These are phyloP conservation scores for Pelagia noctiluca DNA, from an alignment of 30 jellyfish, hydroid and myxozoan genomes.

Conservation along the genomic window DNA sequence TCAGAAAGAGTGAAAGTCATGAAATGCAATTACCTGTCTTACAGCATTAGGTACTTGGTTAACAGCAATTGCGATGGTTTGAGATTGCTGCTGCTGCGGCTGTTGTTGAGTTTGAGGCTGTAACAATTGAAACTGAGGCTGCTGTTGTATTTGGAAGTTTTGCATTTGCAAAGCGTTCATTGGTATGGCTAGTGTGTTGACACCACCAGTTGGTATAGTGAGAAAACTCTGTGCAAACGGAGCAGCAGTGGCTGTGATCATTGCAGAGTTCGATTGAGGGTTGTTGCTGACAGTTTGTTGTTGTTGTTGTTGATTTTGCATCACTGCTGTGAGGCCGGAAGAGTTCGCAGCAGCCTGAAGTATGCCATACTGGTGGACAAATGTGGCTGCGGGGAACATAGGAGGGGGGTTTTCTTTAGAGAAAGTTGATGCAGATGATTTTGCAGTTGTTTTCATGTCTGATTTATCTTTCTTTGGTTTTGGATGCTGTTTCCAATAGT, in stretches of 20 bases:
- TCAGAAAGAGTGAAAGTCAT: neutral
- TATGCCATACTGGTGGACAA: constrained; percentile 81
- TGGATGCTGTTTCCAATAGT: constrained; percentile 92
- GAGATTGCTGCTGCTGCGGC: constrained; percentile 42
- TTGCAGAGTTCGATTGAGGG: constrained; percentile 24
- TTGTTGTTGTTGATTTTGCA: constrained; percentile 79
- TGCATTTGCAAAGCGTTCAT: constrained; percentile 75
- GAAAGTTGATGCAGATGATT: constrained; percentile 21
- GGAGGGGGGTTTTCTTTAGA: constrained; percentile 54
- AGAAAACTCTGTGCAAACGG: constrained; percentile 61
- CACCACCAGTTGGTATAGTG: constrained; percentile 40
- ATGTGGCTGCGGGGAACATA: constrained; percentile 60
- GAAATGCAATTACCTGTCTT: constrained; percentile 47
- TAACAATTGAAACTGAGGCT: constrained; percentile 64
- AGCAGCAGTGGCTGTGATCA: constrained; percentile 9
- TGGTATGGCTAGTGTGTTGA: constrained; percentile 53
- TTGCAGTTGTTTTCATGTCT: constrained; percentile 36
- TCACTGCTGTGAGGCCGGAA: constrained; percentile 92
- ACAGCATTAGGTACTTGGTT: constrained; percentile 38
- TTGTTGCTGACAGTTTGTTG: constrained; percentile 39
- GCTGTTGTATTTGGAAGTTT: constrained; percentile 81
- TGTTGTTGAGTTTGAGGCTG: constrained; percentile 87
- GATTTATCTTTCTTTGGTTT: constrained; percentile 72
- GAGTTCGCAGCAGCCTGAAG: constrained; percentile 98
- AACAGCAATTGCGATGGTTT: constrained; percentile 44